Base-by-base conservation (phyloP, 1,140 invertebrate genomes). In the Drosophila seguyi region DNA sequence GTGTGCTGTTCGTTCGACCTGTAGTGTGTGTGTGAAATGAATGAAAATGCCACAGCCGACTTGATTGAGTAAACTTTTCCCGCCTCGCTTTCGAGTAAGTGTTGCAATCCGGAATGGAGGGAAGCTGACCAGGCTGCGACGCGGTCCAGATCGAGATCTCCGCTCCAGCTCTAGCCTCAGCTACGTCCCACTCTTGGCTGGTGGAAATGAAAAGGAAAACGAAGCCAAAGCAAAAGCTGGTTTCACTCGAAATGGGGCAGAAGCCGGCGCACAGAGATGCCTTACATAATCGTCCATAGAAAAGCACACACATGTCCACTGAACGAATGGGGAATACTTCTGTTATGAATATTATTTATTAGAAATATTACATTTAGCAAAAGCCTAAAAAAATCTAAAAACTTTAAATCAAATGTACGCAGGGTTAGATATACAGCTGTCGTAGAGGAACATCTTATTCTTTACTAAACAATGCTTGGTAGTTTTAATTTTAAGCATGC, bases 191-290 rank as follows among this genome's bases (percentile, higher is more conserved):
- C 36, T 58, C 60, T 53, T 36, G n/a, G 29, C 14, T 67, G 66
- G 69, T 72, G 69, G 67, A 73, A 73, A 73, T 73, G 67, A 73
- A 73, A 73, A 55, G 53, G 67, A 73, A 72, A 72, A 59, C 52
- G 66, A 57, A 59, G 38, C 36, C 52, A 59, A 39, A 59, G 22
- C 36, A 44, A 59, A 47, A 73, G 67, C 69, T 56, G 55, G 69
- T 73, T 73, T 69, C 25, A 18, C 47, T 69, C 22, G 66, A 72
- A 72, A 48, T 59, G 68, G 69, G 68, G 44, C 69, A 73, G 69
- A 69, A 50, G 69, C 53, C 65, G 34, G 67, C 67, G 47, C 42
- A 22, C 34, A 22, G 63, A 34, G 45, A 53, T 44, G 47, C 62
- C 62, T 69, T 69, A 69, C 66, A 69, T 69, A 69, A 69, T 41